phyloP scores from a whole-genome alignment of 2,113 vertebrate genomes.

The Daubentonia madagascariensis region DNA sequence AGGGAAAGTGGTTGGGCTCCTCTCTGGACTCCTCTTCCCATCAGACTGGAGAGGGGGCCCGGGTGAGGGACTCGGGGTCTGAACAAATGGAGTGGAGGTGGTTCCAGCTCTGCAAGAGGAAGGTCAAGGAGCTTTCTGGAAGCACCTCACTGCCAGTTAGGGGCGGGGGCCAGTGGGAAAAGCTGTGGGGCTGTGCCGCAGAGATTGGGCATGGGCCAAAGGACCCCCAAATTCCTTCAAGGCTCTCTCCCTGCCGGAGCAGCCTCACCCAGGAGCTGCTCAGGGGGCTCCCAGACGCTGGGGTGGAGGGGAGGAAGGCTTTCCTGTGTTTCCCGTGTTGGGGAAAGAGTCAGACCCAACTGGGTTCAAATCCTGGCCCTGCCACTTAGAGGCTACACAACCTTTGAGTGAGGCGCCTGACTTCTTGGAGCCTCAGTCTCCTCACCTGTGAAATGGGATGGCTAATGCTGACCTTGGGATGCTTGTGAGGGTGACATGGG shows the following conservation, averaged over 20 bases:
- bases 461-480: neutral
- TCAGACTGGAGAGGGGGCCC: constrained; percentile 1
- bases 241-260: neutral
- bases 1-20: constrained; percentile 71
- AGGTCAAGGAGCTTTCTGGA: neutral
- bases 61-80: neutral
- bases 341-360: neutral
- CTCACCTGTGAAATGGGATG: neutral
- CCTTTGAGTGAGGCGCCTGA: neutral
- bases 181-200: neutral
- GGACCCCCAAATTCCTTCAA: neutral
- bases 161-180: neutral
- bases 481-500: neutral
- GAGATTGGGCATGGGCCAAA: neutral
- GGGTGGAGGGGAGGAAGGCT: neutral
- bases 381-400: neutral
- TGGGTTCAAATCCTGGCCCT: neutral
- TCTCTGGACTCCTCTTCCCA: constrained; percentile 29
- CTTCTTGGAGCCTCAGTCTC: neutral
- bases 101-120: neutral
- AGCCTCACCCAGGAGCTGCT: neutral
- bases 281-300: neutral
- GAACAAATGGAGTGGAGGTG: neutral
- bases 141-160: neutral
- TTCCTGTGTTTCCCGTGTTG: neutral